Percentiles rank a stretch among this genome's conserved stretches.
phyloP scores from a whole-genome alignment of 2,888 invertebrate species.

The Pemphredon lugubris region DNA sequence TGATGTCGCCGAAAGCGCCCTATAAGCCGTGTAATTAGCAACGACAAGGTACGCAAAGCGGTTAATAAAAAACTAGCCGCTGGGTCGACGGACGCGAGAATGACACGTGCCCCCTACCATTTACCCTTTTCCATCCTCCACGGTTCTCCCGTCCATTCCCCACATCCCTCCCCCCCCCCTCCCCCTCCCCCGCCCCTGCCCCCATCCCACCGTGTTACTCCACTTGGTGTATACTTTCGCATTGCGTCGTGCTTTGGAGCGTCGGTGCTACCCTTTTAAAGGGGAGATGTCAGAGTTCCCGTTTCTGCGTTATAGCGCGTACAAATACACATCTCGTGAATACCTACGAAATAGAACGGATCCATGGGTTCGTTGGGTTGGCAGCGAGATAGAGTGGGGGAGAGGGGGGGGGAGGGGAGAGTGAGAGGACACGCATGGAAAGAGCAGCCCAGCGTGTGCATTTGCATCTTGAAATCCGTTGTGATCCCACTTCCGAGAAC shows the following conservation, averaged over 20 bases:
- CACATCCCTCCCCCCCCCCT: background rate
- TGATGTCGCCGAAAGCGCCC: slow-evolving; percentile 15
- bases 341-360: slow-evolving; percentile 17
- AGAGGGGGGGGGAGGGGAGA: no score
- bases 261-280: slow-evolving; percentile 55
- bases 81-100: slow-evolving; percentile 42
- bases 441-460: slow-evolving; percentile 34
- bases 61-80: slow-evolving; percentile 51
- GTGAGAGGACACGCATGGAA: slow-evolving; percentile 42
- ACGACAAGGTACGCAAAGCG: slow-evolving; percentile 35
- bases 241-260: slow-evolving; percentile 42
- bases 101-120: slow-evolving; percentile 46
- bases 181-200: background rate
- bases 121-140: slow-evolving; percentile 17
- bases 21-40: slow-evolving; percentile 51
- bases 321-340: background rate
- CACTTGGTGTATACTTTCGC: slow-evolving; percentile 46
- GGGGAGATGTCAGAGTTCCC: slow-evolving; percentile 37
- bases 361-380: slow-evolving; percentile 16
- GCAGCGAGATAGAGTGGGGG: no score
- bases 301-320: no score
- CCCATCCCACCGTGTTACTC: slow-evolving; percentile 7
- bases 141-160: slow-evolving; percentile 5
- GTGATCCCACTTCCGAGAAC: slow-evolving; percentile 54
- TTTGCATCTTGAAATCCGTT: slow-evolving; percentile 66